Evolutionary conservation across 64 coral and sea anemone species (phyloP), one percentile per base, ranked within the genome.

Genomic region (Platygyra sinensis): DNA sequence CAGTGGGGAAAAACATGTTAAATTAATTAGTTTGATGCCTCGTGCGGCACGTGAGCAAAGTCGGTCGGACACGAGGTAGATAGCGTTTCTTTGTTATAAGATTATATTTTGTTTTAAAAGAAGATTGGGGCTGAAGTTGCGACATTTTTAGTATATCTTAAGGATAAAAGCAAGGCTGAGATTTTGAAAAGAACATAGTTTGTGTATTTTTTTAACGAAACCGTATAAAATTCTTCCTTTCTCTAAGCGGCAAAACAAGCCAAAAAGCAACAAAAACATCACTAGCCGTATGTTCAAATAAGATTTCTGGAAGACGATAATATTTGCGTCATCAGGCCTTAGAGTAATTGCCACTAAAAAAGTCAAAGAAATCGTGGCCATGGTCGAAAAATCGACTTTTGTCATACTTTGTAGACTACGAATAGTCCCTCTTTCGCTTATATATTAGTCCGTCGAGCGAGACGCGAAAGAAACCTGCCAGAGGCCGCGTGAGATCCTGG

Each of bases 121-220:
- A 78, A 78, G 57, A 78, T 78, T 50, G 50, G 27, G 49, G 76
- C 36, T 78, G 76, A 78, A 78, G 13, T 52, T 78, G 32, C 36
- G 39, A 36, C 19, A 51, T 78, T 78, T 78, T 78, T 22, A 52
- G 49, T 57, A 78, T 78, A 54, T 36, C 57, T 62, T 78, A n/a
- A 52, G 20, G 50, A 78, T 25, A 78, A 78, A 78, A 18, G 17
- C 19, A 14, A 51, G 36, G 76, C 46, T 78, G 76, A 78, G 76
- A 78, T 78, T 78, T 78, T 78, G 76, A 78, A 78, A 22, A 78
- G 76, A 78, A 78, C 50, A 78, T 57, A 78, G 19, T 27, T 57
- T 57, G 18, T 54, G 38, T 78, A 54, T 78, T 50, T n/a, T 36
- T 78, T 78, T 78, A 78, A 49, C 76, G 49, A 54, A 78, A 78